phyloP scores from a whole-genome alignment of 2,797 vertebrate genomes.

The Thripadectes ignobilis region DNA sequence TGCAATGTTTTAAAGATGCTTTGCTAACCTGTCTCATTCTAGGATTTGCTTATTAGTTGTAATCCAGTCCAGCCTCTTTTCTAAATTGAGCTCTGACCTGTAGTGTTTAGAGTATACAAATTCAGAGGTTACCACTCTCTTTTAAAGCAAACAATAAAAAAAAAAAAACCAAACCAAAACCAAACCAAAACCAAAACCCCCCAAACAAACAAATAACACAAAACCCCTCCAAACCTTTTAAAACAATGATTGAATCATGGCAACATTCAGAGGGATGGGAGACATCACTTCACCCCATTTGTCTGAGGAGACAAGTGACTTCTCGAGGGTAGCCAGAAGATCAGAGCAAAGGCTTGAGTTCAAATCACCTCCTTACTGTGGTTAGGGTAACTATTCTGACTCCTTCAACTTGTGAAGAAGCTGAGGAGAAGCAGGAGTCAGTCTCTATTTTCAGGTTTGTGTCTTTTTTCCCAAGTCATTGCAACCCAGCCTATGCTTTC shows the following conservation, averaged over 20 bases:
- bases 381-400: neutral
- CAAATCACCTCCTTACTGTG: neutral
- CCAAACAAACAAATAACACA: neutral
- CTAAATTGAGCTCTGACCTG: neutral
- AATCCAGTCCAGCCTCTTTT: neutral
- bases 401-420: neutral
- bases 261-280: neutral
- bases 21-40: neutral
- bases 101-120: neutral
- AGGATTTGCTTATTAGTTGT: neutral
- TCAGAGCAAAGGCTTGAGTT: neutral
- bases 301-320: neutral
- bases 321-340: neutral
- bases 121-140: fast-evolving
- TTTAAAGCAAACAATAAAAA: neutral
- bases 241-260: neutral
- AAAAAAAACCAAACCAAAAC: too few relatives aligned
- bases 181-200: neutral
- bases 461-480: neutral
- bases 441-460: neutral
- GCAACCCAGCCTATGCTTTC: neutral
- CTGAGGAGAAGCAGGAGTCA: neutral
- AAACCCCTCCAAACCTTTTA: neutral
- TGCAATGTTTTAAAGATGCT: neutral
- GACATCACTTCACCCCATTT: neutral